A percentile compares a stretch with the other conserved stretches of the same genome.
phyloP scores from a whole-genome alignment of 2,888 invertebrate genomes.

The Latrodectus hesperus region DNA sequence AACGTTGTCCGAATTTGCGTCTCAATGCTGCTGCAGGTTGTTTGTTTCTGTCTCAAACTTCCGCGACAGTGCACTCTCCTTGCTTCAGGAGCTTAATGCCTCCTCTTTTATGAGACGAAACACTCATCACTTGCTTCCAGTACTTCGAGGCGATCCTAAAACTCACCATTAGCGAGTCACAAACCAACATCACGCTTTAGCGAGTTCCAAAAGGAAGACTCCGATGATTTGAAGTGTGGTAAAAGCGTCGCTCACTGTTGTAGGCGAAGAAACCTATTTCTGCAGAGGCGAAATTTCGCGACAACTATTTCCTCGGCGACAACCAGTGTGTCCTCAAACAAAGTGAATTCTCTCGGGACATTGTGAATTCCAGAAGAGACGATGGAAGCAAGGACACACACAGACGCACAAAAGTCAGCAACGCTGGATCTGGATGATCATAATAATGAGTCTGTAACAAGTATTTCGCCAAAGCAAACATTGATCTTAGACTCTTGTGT shows the following conservation, averaged over 20 bases:
- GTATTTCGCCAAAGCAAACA: constrained; percentile 62
- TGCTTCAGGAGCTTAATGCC: too few species aligned
- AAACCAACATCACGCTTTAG: constrained; percentile 26
- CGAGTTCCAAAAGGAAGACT: constrained; percentile 37
- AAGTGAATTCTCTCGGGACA: constrained; percentile 48
- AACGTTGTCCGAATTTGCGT: too few species aligned
- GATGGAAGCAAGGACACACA: too few species aligned
- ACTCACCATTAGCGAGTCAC: not conserved
- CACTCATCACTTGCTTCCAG: too few species aligned
- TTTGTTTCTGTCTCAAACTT: too few species aligned
- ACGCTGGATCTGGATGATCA: constrained; percentile 41
- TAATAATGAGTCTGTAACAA: constrained; percentile 66
- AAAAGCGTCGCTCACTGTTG: not conserved
- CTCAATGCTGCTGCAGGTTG: too few species aligned
- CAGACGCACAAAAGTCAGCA: constrained; percentile 44
- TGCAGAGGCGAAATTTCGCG: constrained; percentile 34
- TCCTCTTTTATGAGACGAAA: too few species aligned
- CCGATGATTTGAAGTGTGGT: not conserved
- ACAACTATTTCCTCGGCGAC: constrained; percentile 24
- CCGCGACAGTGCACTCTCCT: too few species aligned
- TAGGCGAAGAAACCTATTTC: not conserved
- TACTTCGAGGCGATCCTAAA: not conserved
- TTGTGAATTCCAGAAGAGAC: constrained; percentile 49
- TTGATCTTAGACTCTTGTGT: constrained; percentile 45
- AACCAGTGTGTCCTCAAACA: constrained; percentile 40